Evolutionary conservation across 2,113 vertebrate species (phyloP).

Genomic region (Pampusana beccarii): DNA sequence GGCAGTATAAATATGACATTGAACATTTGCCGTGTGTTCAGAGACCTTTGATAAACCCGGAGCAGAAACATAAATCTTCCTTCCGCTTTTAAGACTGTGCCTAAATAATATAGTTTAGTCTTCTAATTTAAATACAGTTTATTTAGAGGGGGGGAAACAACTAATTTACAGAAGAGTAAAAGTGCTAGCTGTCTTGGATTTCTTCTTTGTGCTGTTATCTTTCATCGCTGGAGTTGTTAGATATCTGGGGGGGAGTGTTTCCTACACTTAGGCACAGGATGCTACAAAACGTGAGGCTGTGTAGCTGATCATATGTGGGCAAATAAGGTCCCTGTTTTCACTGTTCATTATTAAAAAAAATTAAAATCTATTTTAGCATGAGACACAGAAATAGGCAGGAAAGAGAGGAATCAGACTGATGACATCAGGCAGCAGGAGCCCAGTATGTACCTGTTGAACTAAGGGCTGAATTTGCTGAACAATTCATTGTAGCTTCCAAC

Average conservation of each 20-base stretch:
- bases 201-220: not conserved
- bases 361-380: not conserved
- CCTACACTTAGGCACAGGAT: not conserved
- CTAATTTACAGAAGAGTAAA: not conserved
- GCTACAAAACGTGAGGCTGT: not conserved
- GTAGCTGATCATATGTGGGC: not conserved
- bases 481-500: not conserved
- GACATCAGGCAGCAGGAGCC: not conserved
- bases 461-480: not conserved
- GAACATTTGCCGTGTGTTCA: not conserved
- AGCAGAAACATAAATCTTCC: not conserved
- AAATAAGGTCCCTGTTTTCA: not conserved
- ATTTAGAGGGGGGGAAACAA: fast-evolving
- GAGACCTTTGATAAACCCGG: not conserved
- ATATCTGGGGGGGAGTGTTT: not conserved
- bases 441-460: not conserved
- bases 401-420: not conserved
- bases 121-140: not conserved
- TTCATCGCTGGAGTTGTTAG: not conserved
- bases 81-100: not conserved
- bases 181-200: not conserved
- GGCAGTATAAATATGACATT: not conserved
- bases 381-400: not conserved
- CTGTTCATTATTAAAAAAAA: not conserved
- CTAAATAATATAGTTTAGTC: not conserved